phyloP scores from a whole-genome alignment of 2,888 invertebrate species.

The Allygus modestus region DNA sequence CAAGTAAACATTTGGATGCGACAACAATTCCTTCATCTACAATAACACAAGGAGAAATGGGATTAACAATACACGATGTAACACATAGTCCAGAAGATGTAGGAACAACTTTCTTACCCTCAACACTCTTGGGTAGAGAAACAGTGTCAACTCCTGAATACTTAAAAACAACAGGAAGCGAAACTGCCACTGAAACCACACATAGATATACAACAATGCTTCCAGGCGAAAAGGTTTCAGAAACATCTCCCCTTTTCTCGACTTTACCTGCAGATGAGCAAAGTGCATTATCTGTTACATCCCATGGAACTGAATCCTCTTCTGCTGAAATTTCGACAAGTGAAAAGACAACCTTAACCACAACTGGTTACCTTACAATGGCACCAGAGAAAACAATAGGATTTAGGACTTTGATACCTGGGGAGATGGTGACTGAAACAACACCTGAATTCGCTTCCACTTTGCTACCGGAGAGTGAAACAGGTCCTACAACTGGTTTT shows the following conservation, averaged over 20 bases:
- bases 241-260: background rate
- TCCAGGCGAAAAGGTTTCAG: background rate
- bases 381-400: background rate
- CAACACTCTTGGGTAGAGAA: background rate
- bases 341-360: background rate
- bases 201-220: background rate
- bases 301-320: background rate
- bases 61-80: background rate
- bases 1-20: background rate
- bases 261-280: background rate
- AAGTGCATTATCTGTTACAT: background rate
- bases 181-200: background rate
- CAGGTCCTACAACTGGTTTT: background rate
- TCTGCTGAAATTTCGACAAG: background rate
- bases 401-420: conserved; percentile 1
- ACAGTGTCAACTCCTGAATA: background rate
- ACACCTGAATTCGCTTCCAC: background rate
- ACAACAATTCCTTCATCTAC: background rate
- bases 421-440: background rate
- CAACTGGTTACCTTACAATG: background rate
- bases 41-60: background rate
- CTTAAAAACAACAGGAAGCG: background rate
- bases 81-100: background rate
- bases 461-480: background rate
- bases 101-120: background rate